Percentiles rank a stretch among this genome's conserved stretches.
Evolutionary conservation across 1,140 invertebrate species (phyloP).

Genomic region (Solenopsis fugax): DNA sequence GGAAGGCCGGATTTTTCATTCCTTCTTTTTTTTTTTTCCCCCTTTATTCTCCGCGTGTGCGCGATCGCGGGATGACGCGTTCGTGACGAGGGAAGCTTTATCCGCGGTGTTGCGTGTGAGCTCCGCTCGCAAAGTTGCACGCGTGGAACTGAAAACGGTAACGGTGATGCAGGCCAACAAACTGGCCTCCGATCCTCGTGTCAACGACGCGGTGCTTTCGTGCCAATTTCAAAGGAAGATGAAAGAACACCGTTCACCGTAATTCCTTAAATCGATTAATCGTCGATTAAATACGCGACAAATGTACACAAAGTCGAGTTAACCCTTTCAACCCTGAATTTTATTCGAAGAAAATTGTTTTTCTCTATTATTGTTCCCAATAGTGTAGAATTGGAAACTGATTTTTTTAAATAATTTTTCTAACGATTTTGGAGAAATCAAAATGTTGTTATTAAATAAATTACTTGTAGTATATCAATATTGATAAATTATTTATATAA

Average conservation of each 20-base stretch:
- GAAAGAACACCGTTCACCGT: background rate
- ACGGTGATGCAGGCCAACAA: constrained; percentile 4
- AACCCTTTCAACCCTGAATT: background rate
- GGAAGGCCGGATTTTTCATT: constrained; percentile 32
- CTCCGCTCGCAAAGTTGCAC: background rate
- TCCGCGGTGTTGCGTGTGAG: background rate
- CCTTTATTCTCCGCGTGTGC: background rate
- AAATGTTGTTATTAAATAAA: no score
- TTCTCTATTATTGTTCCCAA: no score
- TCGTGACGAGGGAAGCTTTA: constrained; percentile 9
- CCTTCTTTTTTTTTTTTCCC: no score
- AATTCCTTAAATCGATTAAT: background rate
- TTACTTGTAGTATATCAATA: no score
- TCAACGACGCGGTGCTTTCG: background rate
- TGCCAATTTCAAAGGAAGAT: background rate
- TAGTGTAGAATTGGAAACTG: no score
- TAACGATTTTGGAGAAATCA: no score
- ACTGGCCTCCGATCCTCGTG: background rate
- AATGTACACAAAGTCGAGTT: background rate
- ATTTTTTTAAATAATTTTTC: no score
- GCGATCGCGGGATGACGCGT: constrained; percentile 15
- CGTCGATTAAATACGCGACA: background rate
- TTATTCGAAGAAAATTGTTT: no score
- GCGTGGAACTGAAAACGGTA: constrained; percentile 8
- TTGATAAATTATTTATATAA: no score